These are phyloP conservation scores for Alosa sapidissima DNA, from an alignment of 2,797 vertebrate genomes.

Conservation along the genomic window DNA sequence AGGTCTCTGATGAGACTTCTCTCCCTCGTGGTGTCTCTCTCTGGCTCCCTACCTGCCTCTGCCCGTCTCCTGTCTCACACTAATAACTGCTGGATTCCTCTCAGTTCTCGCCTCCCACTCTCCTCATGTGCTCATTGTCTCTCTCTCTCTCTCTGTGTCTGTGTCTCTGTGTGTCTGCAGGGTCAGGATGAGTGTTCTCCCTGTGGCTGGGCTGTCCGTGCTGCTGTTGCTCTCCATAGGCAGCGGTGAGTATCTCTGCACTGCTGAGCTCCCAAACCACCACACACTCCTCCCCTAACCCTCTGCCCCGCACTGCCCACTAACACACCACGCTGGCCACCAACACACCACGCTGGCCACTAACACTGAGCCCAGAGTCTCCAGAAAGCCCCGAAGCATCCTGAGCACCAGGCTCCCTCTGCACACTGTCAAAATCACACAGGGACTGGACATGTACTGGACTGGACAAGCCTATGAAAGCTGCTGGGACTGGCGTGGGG, in stretches of 20 bases:
- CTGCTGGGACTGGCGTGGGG: not conserved
- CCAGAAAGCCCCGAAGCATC: not conserved
- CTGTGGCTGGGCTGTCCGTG: not conserved
- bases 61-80: not conserved
- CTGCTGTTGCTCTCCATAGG: conserved; percentile 14
- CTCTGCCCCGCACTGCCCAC: too few relatives aligned
- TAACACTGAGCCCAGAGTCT: not conserved
- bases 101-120: not conserved
- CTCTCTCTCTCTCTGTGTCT: not conserved
- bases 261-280: not conserved
- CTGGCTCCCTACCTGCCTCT: not conserved
- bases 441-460: not conserved
- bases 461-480: not conserved
- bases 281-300: not conserved
- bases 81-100: not conserved
- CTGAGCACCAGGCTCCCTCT: not conserved
- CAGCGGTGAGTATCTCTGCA: not conserved
- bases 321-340: not conserved
- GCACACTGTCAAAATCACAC: not conserved
- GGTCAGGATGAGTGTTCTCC: conserved; percentile 15
- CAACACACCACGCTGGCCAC: not conserved
- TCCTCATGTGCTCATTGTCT: not conserved
- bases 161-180: not conserved
- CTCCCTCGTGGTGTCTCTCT: not conserved
- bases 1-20: not conserved